A percentile compares a stretch with the other conserved stretches of the same genome.
Evolutionary conservation across 2,113 vertebrate species (phyloP).

Genomic region (Machaerirhynchus nigripectus): DNA sequence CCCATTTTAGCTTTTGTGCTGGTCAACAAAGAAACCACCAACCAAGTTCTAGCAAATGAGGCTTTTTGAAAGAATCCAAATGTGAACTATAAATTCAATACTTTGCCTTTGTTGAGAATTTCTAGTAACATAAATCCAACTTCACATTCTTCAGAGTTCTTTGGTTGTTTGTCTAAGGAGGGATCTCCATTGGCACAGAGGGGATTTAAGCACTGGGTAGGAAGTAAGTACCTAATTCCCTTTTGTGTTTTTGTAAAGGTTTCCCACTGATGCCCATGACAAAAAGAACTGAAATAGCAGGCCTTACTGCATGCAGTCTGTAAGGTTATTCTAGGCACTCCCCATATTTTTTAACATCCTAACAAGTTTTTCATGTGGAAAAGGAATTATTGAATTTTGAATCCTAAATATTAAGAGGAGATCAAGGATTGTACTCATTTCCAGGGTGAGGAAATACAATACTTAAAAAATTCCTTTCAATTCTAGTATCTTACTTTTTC

Average conservation of each 20-base stretch:
- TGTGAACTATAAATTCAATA: not conserved
- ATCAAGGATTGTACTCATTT: not conserved
- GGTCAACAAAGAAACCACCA: not conserved
- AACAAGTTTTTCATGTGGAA: not conserved
- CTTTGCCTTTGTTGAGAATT: not conserved
- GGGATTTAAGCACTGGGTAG: not conserved
- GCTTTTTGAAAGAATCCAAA: not conserved
- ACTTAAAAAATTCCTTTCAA: not conserved
- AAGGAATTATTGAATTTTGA: not conserved
- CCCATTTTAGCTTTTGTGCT: not conserved
- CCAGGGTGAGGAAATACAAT: not conserved
- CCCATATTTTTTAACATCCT: not conserved
- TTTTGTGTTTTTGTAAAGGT: not conserved
- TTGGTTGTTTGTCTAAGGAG: not conserved
- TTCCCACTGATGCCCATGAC: not conserved
- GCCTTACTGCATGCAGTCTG: not conserved
- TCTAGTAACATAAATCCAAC: not conserved
- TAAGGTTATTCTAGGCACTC: not conserved
- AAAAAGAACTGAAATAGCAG: not conserved
- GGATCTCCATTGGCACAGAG: not conserved
- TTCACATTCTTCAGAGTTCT: not conserved
- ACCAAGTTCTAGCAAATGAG: not conserved
- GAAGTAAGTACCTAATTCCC: not conserved
- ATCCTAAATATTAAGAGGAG: not conserved
- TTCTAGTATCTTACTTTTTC: not conserved